phyloP scores from a whole-genome alignment of 2,888 invertebrate genomes.

The Epinotia demarniana region DNA sequence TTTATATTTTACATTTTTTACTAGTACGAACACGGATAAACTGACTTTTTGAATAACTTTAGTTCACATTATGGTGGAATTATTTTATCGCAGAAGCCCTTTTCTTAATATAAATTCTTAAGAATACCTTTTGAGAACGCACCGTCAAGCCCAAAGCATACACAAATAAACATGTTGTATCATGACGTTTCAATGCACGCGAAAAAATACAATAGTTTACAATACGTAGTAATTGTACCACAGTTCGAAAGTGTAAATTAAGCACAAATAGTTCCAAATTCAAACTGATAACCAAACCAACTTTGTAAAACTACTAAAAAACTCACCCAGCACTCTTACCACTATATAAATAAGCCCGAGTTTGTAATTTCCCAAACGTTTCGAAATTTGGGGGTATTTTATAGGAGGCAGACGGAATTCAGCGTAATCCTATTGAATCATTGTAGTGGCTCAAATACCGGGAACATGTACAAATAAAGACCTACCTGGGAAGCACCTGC shows the following conservation, averaged over 20 bases:
- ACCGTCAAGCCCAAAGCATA: constrained; percentile 17
- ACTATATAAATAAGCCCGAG: constrained; percentile 14
- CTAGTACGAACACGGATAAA: constrained; percentile 38
- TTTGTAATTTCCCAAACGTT: constrained; percentile 15
- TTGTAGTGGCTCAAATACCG: constrained; percentile 67
- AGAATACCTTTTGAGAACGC: neutral
- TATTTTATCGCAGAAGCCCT: neutral
- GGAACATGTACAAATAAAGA: constrained; percentile 66
- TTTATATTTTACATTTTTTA: constrained; percentile 63
- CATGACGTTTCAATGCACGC: constrained; percentile 45
- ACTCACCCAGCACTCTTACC: neutral
- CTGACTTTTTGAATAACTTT: neutral
- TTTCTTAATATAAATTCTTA: neutral
- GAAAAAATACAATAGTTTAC: constrained; percentile 43
- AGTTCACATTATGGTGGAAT: constrained; percentile 1
- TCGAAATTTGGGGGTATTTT: constrained; percentile 31
- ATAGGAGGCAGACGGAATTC: constrained; percentile 55
- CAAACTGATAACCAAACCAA: constrained; percentile 46
- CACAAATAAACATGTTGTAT: constrained; percentile 43
- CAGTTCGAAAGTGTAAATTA: constrained; percentile 63
- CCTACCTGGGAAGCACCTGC: constrained; percentile 80
- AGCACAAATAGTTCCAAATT: constrained; percentile 55
- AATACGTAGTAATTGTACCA: constrained; percentile 45
- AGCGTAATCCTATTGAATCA: constrained; percentile 63
- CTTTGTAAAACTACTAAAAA: neutral